Conservation (phyloP, 2,113 vertebrate genomes). For the Istiophorus platypterus region DNA sequence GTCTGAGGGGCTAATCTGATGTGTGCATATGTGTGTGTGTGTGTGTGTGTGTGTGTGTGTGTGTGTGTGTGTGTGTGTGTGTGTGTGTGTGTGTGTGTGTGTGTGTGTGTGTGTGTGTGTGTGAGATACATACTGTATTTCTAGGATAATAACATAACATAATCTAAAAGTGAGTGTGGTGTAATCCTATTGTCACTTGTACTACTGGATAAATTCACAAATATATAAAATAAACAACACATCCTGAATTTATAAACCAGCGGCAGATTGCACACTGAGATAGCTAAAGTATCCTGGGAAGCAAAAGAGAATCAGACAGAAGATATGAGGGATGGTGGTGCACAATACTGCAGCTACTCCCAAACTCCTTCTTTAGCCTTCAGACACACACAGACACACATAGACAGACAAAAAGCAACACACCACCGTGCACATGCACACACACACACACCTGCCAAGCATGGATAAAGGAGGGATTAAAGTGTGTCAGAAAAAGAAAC, state of each 20-base stretch:
- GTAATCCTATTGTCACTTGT: slow-evolving; percentile 57
- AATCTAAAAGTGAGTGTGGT: slow-evolving; percentile 48
- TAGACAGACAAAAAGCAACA: slow-evolving; percentile 46
- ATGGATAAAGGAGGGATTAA: slow-evolving; percentile 76
- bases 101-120: slow-evolving; percentile 46
- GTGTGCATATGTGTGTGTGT: slow-evolving; percentile 45
- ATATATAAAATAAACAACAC: slow-evolving; percentile 57
- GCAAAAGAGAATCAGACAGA: slow-evolving; percentile 8
- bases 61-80: slow-evolving; percentile 48
- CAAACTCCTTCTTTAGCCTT: slow-evolving; percentile 61
- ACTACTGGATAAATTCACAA: slow-evolving; percentile 35
- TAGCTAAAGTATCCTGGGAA: slow-evolving; percentile 29
- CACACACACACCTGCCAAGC: slow-evolving; percentile 70
- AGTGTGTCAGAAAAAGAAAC: slow-evolving; percentile 73
- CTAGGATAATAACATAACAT: slow-evolving; percentile 50
- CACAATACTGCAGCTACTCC: slow-evolving; percentile 53
- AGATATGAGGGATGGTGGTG: slow-evolving; percentile 33
- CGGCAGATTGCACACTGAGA: slow-evolving; percentile 19
- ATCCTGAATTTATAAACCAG: slow-evolving; percentile 31
- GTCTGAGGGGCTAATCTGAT: slow-evolving; percentile 73
- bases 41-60: slow-evolving; percentile 34
- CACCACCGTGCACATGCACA: slow-evolving; percentile 14
- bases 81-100: slow-evolving; percentile 45
- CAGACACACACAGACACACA: slow-evolving; percentile 44
- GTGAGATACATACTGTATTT: slow-evolving; percentile 33